A percentile compares a stretch with the other conserved stretches of the same genome.
Evolutionary conservation across 2,888 invertebrate genomes (phyloP).

Genomic region (Opisthograptis luteolata): DNA sequence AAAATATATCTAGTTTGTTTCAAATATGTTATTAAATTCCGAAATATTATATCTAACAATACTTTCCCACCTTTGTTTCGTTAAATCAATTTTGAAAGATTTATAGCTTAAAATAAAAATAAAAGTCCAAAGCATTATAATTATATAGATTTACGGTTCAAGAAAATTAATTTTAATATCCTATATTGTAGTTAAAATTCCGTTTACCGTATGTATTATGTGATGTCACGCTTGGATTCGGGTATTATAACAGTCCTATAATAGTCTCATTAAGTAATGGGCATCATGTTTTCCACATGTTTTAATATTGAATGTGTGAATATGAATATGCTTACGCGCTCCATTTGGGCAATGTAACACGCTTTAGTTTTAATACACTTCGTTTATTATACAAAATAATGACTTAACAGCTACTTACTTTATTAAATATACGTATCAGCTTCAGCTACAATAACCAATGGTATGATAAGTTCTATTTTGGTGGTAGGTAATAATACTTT

Average conservation of each 20-base stretch:
- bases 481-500: too few relatives aligned
- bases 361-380: too few relatives aligned
- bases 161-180: not conserved
- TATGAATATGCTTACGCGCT: constrained; percentile 20
- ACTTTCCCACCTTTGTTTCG: not conserved
- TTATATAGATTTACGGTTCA: not conserved
- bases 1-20: too few relatives aligned
- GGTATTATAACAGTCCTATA: constrained; percentile 43
- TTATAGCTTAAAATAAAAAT: not conserved
- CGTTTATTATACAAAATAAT: too few relatives aligned
- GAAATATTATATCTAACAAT: too few relatives aligned
- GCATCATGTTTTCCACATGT: constrained; percentile 52
- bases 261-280: constrained; percentile 54
- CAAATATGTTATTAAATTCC: too few relatives aligned
- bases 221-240: constrained; percentile 38
- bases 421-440: too few relatives aligned
- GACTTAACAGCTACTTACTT: too few relatives aligned
- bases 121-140: not conserved
- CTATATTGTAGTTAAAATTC: not conserved
- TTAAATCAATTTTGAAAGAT: not conserved
- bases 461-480: too few relatives aligned
- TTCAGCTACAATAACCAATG: too few relatives aligned
- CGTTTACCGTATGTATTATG: constrained; percentile 29
- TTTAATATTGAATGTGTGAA: constrained; percentile 41
- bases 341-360: constrained; percentile 21